Base-by-base conservation (phyloP, 2,888 invertebrate genomes). In the Tetranychus piercei region DNA sequence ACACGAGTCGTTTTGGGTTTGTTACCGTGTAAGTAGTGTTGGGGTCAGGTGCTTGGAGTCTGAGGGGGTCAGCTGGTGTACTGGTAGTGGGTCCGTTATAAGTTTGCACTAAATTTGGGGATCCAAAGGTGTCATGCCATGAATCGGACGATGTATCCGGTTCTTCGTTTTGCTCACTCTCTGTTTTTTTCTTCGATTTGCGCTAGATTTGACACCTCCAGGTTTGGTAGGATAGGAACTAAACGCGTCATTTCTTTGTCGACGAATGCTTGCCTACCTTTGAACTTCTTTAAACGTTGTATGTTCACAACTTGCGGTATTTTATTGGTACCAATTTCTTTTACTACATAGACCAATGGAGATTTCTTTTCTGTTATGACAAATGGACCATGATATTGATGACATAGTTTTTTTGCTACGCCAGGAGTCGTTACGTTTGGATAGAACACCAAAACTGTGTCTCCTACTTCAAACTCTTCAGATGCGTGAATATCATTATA, bases 141-240 rank as follows among this genome's bases (percentile, higher is more conserved):
- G 34, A 4, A 34, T 34, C 34, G 3, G 34, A 34, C 0, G 34
- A 34, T 34, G 2, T 4, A 1, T 34, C 34, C 1, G 4, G 3
- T 34, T 34, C 4, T 34, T 34, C 34, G 3, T 34, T 34, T 34
- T 2, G 3, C 4, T 34, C 34, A 0, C 4, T 34, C 3, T 34
- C 34, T 1, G 3, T 34, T 3, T 0, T n/a, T 34, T 34, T 34
- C 3, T 34, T 34, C 3, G 0, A 2, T 55, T 9, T 55, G 6
- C 0, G 1, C 1, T 0, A 2, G 4, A 6, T 5, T 15, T 5
- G 6, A 11, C 6, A 1, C 9, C 1, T 55, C 55, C 2, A 11
- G 6, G 6, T 55, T 55, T 1, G 55, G 55, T 9, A 55, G 6
- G 6, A 55, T 15, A 6, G 55, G 55, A 2, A 55, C 6, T 6